A percentile compares a stretch with the other conserved stretches of the same genome.
phyloP scores from a whole-genome alignment of 1,140 invertebrate species.

The Dinoponera quadriceps region DNA sequence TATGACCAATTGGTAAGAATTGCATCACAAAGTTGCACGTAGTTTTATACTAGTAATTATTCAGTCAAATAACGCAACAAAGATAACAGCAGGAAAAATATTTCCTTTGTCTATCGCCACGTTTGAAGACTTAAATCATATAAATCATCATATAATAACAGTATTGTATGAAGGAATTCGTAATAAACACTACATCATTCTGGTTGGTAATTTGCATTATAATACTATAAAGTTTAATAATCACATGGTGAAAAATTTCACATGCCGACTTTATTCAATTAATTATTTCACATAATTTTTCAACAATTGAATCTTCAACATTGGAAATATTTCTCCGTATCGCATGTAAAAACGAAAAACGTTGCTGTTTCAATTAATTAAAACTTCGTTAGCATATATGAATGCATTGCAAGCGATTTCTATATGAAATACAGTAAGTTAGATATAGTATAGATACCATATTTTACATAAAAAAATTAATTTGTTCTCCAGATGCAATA shows the following conservation, averaged over 20 bases:
- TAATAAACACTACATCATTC: not conserved
- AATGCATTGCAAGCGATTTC: no score
- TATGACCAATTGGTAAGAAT: slow-evolving; percentile 50
- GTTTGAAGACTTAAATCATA: slow-evolving; percentile 24
- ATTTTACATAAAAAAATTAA: no score
- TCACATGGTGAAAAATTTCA: no score
- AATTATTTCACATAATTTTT: no score
- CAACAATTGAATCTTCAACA: not conserved
- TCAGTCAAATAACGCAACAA: slow-evolving; percentile 24
- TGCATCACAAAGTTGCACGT: not conserved
- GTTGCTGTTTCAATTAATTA: no score
- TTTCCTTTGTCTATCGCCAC: slow-evolving; percentile 25
- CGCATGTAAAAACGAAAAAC: no score
- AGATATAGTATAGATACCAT: no score
- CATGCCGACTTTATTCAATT: no score
- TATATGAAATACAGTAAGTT: no score
- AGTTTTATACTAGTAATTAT: slow-evolving; percentile 65
- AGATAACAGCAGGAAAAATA: slow-evolving; percentile 51
- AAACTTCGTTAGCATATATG: no score
- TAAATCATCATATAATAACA: not conserved
- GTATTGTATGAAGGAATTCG: not conserved
- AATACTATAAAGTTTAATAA: not conserved
- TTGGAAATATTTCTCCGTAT: no score
- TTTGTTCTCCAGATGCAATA: not conserved
- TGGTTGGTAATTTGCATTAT: not conserved